Evolutionary conservation across 2,797 vertebrate genomes (phyloP).

Genomic region (Anniella stebbinsi): DNA sequence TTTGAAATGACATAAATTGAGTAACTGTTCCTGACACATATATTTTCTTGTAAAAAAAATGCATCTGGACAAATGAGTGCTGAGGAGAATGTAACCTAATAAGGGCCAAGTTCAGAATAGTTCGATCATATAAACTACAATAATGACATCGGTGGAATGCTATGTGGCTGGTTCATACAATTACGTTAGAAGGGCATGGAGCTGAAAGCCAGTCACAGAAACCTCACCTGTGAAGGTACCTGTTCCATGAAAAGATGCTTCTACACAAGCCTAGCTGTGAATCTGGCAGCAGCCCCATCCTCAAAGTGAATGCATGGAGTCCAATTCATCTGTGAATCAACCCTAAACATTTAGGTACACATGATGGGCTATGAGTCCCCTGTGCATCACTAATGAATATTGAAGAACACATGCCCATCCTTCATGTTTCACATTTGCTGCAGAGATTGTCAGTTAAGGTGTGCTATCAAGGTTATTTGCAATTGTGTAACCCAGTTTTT

Average conservation of each 20-base stretch:
- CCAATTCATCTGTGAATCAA: neutral
- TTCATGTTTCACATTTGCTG: neutral
- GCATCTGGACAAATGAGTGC: neutral
- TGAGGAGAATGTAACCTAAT: neutral
- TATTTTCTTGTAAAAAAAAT: neutral
- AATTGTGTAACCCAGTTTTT: neutral
- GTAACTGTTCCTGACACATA: neutral
- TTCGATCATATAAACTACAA: neutral
- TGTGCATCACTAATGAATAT: neutral
- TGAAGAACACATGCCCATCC: neutral
- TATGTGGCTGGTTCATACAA: neutral
- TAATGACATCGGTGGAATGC: neutral
- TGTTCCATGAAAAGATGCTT: neutral
- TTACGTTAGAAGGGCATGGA: neutral
- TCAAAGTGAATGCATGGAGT: neutral
- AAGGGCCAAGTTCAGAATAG: neutral
- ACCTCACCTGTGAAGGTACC: neutral
- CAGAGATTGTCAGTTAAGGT: neutral
- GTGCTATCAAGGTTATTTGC: neutral
- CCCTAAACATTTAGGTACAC: neutral
- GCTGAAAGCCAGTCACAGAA: neutral
- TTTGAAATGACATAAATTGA: neutral
- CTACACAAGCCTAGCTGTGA: neutral
- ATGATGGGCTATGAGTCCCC: neutral
- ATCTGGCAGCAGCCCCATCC: neutral